These are phyloP conservation scores for Brotogeris chrysoptera DNA, from an alignment of 2,797 vertebrate species.

Conservation along the genomic window DNA sequence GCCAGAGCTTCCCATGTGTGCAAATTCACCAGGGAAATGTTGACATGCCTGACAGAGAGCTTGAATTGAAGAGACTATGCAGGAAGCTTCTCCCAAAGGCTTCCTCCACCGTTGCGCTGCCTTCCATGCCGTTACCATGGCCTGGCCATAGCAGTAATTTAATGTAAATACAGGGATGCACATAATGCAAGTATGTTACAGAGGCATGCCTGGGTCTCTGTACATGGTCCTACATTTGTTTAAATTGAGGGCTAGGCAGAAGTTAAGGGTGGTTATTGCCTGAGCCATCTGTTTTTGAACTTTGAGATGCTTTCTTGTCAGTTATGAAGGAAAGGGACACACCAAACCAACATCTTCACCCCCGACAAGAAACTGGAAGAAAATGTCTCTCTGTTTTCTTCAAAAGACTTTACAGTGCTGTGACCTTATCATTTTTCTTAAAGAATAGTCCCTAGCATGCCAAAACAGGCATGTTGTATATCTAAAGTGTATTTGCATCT, in stretches of 20 bases:
- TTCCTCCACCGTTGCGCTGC: not conserved
- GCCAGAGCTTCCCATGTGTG: not conserved
- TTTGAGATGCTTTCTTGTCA: not conserved
- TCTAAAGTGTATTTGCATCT: not conserved
- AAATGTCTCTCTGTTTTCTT: not conserved
- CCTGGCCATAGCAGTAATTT: not conserved
- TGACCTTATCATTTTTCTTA: not conserved
- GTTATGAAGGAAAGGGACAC: fast-evolving
- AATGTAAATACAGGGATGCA: not conserved
- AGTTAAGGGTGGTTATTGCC: not conserved
- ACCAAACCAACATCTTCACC: not conserved
- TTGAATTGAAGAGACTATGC: fast-evolving
- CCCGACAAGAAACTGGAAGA: not conserved
- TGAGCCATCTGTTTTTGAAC: fast-evolving
- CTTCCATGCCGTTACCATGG: not conserved
- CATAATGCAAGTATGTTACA: fast-evolving
- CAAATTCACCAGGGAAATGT: not conserved
- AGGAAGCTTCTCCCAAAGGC: not conserved
- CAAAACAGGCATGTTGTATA: not conserved
- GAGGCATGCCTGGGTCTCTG: not conserved
- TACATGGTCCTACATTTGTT: fast-evolving
- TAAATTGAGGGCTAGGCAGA: not conserved
- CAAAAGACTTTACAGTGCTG: not conserved
- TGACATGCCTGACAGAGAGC: not conserved
- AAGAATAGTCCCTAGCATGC: not conserved